These are phyloP conservation scores for Typhlichthys eigenmanni DNA, from an alignment of 2,797 vertebrate species.

Conservation along the genomic window DNA sequence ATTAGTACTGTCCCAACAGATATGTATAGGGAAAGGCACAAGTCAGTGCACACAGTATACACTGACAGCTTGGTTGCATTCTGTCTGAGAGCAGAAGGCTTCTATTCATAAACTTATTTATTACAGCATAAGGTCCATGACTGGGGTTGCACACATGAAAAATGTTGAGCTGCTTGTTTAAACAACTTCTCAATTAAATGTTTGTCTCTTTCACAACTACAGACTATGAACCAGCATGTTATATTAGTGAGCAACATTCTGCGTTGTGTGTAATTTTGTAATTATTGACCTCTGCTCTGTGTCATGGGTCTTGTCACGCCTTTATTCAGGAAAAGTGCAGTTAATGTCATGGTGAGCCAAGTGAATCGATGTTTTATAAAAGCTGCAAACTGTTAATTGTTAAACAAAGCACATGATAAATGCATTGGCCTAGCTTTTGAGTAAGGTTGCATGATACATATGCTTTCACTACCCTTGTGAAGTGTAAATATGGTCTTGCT, in stretches of 20 bases:
- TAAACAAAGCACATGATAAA: slow-evolving; percentile 25
- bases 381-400: slow-evolving; percentile 15
- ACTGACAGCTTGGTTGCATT: background rate
- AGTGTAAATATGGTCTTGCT: slow-evolving; percentile 19
- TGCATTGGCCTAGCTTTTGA: slow-evolving; percentile 6
- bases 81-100: no score
- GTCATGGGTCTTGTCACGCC: slow-evolving; percentile 7
- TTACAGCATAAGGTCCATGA: background rate
- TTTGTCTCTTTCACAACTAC: slow-evolving; percentile 12
- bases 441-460: slow-evolving; percentile 23
- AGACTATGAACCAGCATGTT: slow-evolving; percentile 13
- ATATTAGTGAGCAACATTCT: background rate
- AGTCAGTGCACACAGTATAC: slow-evolving; percentile 19
- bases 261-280: slow-evolving; percentile 9
- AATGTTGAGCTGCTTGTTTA: slow-evolving; percentile 1
- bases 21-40: slow-evolving; percentile 24
- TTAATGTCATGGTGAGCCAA: slow-evolving; percentile 27
- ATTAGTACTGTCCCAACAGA: background rate
- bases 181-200: slow-evolving; percentile 9
- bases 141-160: slow-evolving; percentile 3
- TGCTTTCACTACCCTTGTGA: slow-evolving; percentile 6
- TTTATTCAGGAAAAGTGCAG: slow-evolving; percentile 2
- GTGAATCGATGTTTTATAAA: slow-evolving; percentile 20
- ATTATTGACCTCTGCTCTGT: background rate
- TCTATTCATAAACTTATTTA: slow-evolving; percentile 12